Evolutionary conservation across 2,113 vertebrate species (phyloP).

Genomic region (Eulacestoma nigropectus): DNA sequence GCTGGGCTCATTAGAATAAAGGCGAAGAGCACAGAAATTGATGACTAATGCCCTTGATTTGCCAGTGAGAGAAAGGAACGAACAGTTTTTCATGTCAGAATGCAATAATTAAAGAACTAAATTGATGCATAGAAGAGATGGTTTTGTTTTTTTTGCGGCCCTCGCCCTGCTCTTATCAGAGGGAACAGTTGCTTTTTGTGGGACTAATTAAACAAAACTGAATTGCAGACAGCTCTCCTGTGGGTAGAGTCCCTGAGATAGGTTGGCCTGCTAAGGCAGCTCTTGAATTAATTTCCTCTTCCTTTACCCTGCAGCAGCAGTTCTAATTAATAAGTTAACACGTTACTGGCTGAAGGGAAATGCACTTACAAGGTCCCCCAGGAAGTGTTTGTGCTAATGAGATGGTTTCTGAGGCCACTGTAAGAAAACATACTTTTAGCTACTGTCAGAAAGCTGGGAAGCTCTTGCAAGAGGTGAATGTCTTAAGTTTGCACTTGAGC

Average conservation of each 20-base stretch:
- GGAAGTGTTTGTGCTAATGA: constrained; percentile 60
- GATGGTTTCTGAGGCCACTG: constrained; percentile 50
- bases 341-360: constrained; percentile 63
- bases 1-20: neutral
- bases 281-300: constrained; percentile 66
- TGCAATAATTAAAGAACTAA: constrained; percentile 25
- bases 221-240: constrained; percentile 57
- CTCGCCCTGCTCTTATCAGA: constrained; percentile 39
- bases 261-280: constrained; percentile 51
- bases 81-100: constrained; percentile 5
- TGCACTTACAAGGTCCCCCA: constrained; percentile 57
- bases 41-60: constrained; percentile 27
- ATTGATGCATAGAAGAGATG: neutral
- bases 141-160: constrained; percentile 19
- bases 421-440: constrained; percentile 36
- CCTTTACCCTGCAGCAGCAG: constrained; percentile 59
- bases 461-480: constrained; percentile 8
- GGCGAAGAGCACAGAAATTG: neutral
- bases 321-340: constrained; percentile 70
- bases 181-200: constrained; percentile 57
- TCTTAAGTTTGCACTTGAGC: neutral
- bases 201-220: constrained; percentile 65
- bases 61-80: neutral
- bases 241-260: constrained; percentile 50
- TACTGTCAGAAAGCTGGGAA: constrained; percentile 3